Base-by-base conservation (phyloP, 2,888 invertebrate species). In the Venustoraphidia nigricollis region DNA sequence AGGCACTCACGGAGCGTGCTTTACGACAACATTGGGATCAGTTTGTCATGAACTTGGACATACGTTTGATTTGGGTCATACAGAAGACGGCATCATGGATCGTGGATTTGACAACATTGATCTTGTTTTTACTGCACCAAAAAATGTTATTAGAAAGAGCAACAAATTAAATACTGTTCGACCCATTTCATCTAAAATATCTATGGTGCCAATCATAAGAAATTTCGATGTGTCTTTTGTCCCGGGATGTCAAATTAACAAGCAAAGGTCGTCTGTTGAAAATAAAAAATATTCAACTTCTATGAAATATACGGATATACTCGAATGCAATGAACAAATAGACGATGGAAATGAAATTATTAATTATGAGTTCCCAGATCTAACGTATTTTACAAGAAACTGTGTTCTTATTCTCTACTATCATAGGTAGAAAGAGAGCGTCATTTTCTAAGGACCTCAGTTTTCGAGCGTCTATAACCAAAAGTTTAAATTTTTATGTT, bases 41-140 rank as follows among this genome's bases (percentile, higher is more conserved):
- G 84, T 89, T 9, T 81, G 92, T 39, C 96, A 96, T 65, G 96
- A 96, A 71, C 72, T 96, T 43, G 90, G 90, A 11, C 96, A 96
- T 63, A 89, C 89, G 1, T 92, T 96, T 65, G 92, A 94, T 67
- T 74, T 96, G 49, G 94, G 92, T 0, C 95, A 96, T 63, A 87
- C 91, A 0, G 76, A 79, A 56, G 79, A 83, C 55, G 95, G 95
- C 13, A 86, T 96, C 50, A 96, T 96, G 96, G 90, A 89, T 40
- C 76, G 84, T 62, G 91, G 89, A 40, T 91, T 90, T 62, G 88
- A 90, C 63, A 82, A 87, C 57, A 75, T 91, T 47, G 80, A 87
- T 60, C 73, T 81, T 50, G 81, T 88, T 36, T 88, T 91, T 60
- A 72, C 78, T n/a, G 72, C 76, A 11, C 41, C 38, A 42, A 45